phyloP scores from a whole-genome alignment of 2,888 invertebrate species.

The Dendrolimus houi region DNA sequence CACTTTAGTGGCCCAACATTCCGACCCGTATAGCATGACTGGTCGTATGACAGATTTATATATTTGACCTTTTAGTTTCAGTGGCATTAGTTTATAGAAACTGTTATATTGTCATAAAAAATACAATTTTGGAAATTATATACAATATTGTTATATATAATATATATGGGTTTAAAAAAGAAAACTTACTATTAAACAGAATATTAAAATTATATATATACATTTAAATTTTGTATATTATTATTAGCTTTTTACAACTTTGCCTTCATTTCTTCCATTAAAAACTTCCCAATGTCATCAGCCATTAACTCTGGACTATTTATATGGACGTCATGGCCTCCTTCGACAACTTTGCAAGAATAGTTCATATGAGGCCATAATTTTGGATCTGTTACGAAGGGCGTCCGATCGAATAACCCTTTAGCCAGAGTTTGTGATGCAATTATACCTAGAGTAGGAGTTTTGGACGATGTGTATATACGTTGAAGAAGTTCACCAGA shows the following conservation, averaged over 20 bases:
- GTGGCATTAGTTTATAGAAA: no score
- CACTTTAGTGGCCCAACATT: no score
- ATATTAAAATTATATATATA: no score
- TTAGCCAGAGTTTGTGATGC: constrained; percentile 23
- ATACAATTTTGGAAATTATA: no score
- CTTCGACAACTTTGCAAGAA: constrained; percentile 48
- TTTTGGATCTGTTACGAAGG: constrained; percentile 32
- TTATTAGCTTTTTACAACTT: constrained; percentile 1
- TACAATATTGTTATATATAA: no score
- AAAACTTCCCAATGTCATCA: constrained; percentile 39
- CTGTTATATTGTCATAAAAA: no score
- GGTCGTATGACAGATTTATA: no score
- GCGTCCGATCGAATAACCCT: constrained; percentile 23
- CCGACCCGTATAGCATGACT: no score
- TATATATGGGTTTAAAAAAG: no score
- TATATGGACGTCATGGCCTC: constrained; percentile 78
- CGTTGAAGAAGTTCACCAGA: constrained; percentile 24
- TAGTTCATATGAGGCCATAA: constrained; percentile 46
- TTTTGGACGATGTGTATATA: constrained; percentile 29
- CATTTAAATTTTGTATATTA: no score
- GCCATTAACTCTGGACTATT: constrained; percentile 71
- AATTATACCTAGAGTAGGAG: constrained; percentile 40
- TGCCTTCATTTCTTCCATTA: constrained; percentile 22
- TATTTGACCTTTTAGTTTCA: no score
- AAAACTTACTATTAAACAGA: no score